Evolutionary conservation across 2,888 invertebrate species (phyloP), one percentile per base, ranked within the genome.

Genomic region (Tiliacea citrago): DNA sequence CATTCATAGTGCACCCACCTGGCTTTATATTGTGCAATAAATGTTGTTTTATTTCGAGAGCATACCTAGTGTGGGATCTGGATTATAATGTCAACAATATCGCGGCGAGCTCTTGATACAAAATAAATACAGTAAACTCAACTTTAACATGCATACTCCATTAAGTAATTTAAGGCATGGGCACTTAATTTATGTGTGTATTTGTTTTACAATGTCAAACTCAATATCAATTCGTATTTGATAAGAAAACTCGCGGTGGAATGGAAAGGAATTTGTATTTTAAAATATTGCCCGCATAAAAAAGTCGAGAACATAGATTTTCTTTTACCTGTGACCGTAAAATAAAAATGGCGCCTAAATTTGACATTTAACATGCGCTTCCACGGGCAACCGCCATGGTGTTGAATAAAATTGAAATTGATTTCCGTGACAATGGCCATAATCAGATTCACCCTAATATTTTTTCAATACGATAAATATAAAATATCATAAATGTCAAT

Each of bases 401-500:
- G 68, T 66, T 55, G 47, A 58, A 83, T 68, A 69, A 79, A 69
- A 72, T 82, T 67, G 39, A 57, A 69, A 69, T 74, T 74, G 57
- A 66, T 79, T 74, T 74, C 73, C 55, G 60, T 75, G 70, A 79
- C 81, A 84, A 82, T 84, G 55, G 21, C 29, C 53, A 67, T 82
- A 58, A 77, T 65, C 69, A 70, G 55, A 78, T 69, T 67, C 75
- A 79, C 45, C 60, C 47, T 61, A 76, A 79, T 76, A 75, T 81
- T 71, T 77, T 76, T 68, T 70, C 72, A 73, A 82, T 69, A 67
- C 67, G 39, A 82, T 84, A 73, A 73, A 84, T 79, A 79, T 73
- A 29, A 78, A 77, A 74, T 71, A 63, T 68, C 55, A 66, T 84
- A 81, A 84, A 83, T 84, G 86, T 87, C 86, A 84, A 87, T 85